Evolutionary conservation across 2,888 invertebrate species (phyloP).

Genomic region (Drosophila nr. fundita): DNA sequence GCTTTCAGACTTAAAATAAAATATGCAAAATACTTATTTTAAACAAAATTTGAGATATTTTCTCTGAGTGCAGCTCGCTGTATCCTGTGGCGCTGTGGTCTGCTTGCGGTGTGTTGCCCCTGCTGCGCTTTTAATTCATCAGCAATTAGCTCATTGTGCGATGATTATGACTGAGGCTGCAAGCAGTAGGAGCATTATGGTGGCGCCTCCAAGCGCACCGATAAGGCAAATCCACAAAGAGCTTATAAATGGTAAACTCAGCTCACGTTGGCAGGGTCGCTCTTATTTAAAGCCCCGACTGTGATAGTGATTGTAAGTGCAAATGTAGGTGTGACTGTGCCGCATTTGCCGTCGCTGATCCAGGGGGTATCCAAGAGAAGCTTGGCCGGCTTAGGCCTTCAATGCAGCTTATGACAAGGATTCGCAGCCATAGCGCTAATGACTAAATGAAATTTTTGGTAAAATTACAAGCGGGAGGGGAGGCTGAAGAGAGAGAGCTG

Average conservation of each 20-base stretch:
- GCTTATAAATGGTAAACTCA: slow-evolving; percentile 70
- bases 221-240: slow-evolving; percentile 69
- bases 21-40: background rate
- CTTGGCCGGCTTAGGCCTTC: slow-evolving; percentile 44
- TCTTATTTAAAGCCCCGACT: slow-evolving; percentile 43
- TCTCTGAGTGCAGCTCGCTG: slow-evolving; percentile 7
- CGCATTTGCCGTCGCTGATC: background rate
- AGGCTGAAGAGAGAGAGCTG: background rate
- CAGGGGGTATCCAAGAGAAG: slow-evolving; percentile 16
- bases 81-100: slow-evolving; percentile 35
- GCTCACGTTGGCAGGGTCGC: slow-evolving; percentile 3
- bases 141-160: slow-evolving; percentile 48
- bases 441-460: slow-evolving; percentile 47
- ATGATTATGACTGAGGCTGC: slow-evolving; percentile 14
- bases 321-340: background rate
- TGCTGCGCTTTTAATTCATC: slow-evolving; percentile 43
- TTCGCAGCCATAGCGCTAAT: slow-evolving; percentile 39
- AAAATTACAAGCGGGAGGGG: slow-evolving; percentile 7
- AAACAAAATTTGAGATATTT: background rate
- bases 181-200: slow-evolving; percentile 18
- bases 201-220: slow-evolving; percentile 4
- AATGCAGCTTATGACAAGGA: slow-evolving; percentile 53
- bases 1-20: background rate
- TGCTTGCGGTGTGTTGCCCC: slow-evolving; percentile 15
- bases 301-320: background rate